Evolutionary conservation across 2,797 vertebrate genomes (phyloP).

Genomic region (Triplophysa yarkandensis): DNA sequence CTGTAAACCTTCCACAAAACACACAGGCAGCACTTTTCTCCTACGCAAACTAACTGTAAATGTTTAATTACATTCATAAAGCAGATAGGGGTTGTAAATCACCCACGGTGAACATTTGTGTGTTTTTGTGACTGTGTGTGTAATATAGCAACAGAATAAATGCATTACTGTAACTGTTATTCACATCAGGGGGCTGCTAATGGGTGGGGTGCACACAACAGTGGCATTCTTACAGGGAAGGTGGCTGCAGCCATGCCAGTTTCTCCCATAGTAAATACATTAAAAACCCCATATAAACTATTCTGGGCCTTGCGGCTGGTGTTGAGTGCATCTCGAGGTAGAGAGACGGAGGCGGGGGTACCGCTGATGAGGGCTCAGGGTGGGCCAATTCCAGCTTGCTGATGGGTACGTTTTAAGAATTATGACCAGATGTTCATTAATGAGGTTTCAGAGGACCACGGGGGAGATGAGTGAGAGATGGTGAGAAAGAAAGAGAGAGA

Average conservation of each 20-base stretch:
- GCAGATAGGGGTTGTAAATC: conserved; percentile 71
- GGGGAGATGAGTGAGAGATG: conserved; percentile 41
- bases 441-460: conserved; percentile 59
- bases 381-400: conserved; percentile 70
- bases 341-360: conserved; percentile 53
- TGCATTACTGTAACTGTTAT: conserved; percentile 59
- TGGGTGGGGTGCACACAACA: conserved; percentile 23
- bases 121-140: conserved; percentile 44
- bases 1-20: conserved; percentile 71
- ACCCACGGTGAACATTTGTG: conserved; percentile 58
- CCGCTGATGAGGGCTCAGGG: conserved; percentile 40
- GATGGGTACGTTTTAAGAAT: conserved; percentile 71
- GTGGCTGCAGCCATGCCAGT: conserved; percentile 59
- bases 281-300: conserved; percentile 75
- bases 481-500: conserved; percentile 35
- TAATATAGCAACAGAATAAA: conserved; percentile 53
- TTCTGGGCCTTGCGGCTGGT: conserved; percentile 67
- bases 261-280: conserved; percentile 71
- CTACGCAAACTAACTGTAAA: conserved; percentile 71
- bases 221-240: conserved; percentile 42
- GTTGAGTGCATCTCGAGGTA: conserved; percentile 53
- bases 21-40: conserved; percentile 72
- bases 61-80: conserved; percentile 79
- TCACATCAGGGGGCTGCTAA: conserved; percentile 49
- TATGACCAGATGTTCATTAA: conserved; percentile 75